phyloP scores from a whole-genome alignment of 2,888 invertebrate genomes.

The Drosophila austrosaltans region DNA sequence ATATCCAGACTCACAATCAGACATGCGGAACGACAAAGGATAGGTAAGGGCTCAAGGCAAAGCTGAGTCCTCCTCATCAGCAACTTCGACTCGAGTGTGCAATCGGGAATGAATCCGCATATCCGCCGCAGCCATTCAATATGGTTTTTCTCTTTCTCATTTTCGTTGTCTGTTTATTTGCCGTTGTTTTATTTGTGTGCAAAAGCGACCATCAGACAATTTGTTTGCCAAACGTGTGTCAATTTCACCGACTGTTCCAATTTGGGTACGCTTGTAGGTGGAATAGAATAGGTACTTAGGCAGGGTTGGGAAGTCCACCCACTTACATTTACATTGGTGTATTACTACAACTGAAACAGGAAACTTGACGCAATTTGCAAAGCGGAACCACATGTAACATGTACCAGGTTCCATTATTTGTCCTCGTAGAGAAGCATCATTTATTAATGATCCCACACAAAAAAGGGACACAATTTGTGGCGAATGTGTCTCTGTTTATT shows the following conservation, averaged over 20 bases:
- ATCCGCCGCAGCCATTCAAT: constrained; percentile 50
- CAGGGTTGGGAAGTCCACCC: not conserved
- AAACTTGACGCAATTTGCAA: not conserved
- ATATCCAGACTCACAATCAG: constrained; percentile 5
- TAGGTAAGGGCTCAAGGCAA: constrained; percentile 36
- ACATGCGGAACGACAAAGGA: constrained; percentile 28
- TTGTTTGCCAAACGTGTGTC: constrained; percentile 13
- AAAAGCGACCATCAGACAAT: constrained; percentile 11
- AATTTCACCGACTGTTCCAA: constrained; percentile 8
- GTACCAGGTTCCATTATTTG: not conserved
- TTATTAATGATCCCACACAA: not conserved
- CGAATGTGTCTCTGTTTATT: not conserved
- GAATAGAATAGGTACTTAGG: not conserved
- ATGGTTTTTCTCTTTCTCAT: constrained; percentile 16
- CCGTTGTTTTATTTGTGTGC: constrained; percentile 6
- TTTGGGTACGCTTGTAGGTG: not conserved
- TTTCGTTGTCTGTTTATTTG: constrained; percentile 13
- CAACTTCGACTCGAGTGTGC: constrained; percentile 71
- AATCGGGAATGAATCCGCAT: constrained; percentile 65
- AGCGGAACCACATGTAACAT: not conserved
- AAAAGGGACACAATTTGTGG: not conserved
- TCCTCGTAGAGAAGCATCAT: not conserved
- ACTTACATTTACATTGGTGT: not conserved
- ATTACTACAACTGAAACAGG: not conserved
- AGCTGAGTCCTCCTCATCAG: not conserved